A percentile compares a stretch with the other conserved stretches of the same genome.
phyloP scores from a whole-genome alignment of 1,140 invertebrate genomes.

The Monochamus saltuarius region DNA sequence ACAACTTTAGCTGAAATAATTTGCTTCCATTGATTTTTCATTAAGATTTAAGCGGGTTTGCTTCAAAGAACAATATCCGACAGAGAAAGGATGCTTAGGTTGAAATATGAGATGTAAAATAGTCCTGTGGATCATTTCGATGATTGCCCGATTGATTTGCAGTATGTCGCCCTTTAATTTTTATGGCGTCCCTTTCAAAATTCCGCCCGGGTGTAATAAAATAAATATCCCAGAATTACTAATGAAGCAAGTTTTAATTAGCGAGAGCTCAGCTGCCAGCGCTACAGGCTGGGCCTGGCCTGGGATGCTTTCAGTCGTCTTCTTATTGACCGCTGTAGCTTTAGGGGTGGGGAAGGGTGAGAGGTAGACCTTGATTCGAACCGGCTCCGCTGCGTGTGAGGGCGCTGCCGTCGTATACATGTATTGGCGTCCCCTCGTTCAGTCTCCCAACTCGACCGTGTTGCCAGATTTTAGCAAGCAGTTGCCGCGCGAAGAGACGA shows the following conservation, averaged over 20 bases:
- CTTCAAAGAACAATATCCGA: no score
- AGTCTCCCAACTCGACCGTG: slow-evolving; percentile 31
- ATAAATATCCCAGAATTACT: slow-evolving; percentile 29
- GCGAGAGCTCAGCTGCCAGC: slow-evolving; percentile 13
- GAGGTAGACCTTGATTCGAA: slow-evolving; percentile 12
- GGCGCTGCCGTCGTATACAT: slow-evolving; percentile 36
- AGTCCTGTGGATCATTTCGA: no score
- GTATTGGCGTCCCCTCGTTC: slow-evolving; percentile 47
- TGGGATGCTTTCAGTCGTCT: slow-evolving; percentile 16
- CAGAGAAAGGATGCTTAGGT: no score
- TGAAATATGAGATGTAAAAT: no score
- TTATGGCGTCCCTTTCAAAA: no score
- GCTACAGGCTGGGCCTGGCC: background rate
- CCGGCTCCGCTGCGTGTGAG: slow-evolving; percentile 48
- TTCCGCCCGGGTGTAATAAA: slow-evolving; percentile 11
- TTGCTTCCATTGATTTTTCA: no score
- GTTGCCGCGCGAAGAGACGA: slow-evolving; percentile 35
- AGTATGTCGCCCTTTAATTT: no score
- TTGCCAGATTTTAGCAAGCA: slow-evolving; percentile 49
- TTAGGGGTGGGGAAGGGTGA: slow-evolving; percentile 17
- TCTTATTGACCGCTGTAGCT: slow-evolving; percentile 39
- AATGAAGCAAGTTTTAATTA: slow-evolving; percentile 36
- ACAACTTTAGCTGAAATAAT: no score
- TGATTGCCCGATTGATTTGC: no score
- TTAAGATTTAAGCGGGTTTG: no score